Evolutionary conservation across 2,113 vertebrate species (phyloP).

Genomic region (Heliornis fulica): DNA sequence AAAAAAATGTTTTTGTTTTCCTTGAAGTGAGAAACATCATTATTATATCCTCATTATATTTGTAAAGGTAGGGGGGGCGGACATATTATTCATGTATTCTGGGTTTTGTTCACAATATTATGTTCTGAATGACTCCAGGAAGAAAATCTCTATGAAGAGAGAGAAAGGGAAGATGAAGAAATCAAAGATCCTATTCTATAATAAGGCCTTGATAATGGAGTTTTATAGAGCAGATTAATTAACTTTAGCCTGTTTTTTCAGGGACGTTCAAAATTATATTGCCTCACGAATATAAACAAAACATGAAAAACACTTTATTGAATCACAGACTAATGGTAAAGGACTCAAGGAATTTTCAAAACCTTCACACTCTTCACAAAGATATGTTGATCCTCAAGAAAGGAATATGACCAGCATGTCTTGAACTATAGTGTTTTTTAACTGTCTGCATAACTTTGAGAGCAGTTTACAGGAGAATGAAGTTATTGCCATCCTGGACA

Average conservation of each 20-base stretch:
- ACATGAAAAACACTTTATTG: background rate
- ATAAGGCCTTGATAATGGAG: background rate
- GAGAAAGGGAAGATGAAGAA: background rate
- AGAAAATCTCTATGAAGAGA: background rate
- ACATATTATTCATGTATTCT: background rate
- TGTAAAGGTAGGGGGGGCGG: background rate
- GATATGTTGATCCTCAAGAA: background rate
- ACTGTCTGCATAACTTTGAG: background rate
- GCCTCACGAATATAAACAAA: background rate
- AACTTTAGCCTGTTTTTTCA: background rate
- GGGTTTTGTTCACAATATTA: background rate
- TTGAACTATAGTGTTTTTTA: background rate
- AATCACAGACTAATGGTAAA: background rate
- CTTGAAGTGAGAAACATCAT: background rate
- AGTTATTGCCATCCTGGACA: background rate
- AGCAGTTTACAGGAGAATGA: background rate
- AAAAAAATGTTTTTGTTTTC: background rate
- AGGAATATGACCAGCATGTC: background rate
- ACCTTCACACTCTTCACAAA: background rate
- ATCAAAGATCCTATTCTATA: background rate
- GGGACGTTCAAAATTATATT: background rate
- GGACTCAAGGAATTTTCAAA: background rate
- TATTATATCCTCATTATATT: too few species aligned
- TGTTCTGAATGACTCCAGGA: background rate
- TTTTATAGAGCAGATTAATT: background rate